A percentile compares a stretch with the other conserved stretches of the same genome.
Conservation (phyloP, 1,140 invertebrate species). For the Temnothorax curvispinosus region DNA sequence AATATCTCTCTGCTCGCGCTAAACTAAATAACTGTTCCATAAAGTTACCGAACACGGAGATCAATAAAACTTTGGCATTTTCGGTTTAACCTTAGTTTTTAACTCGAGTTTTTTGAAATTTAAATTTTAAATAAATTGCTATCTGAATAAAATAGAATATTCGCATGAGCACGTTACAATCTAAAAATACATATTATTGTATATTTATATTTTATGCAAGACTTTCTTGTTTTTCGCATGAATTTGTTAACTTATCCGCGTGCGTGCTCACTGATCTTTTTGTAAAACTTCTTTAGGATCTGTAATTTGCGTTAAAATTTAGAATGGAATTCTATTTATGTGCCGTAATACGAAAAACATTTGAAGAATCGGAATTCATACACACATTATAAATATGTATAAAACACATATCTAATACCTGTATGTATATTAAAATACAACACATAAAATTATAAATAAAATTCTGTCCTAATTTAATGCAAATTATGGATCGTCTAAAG, state of each 20-base stretch:
- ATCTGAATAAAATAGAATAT: neutral
- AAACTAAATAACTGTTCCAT: neutral
- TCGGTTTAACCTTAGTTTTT: neutral
- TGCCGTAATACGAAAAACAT: neutral
- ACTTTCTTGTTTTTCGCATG: neutral
- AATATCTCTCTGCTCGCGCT: neutral
- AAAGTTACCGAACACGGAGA: neutral
- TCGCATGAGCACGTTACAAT: neutral
- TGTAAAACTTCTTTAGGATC: neutral
- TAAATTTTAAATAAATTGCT: neutral
- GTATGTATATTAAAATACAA: neutral
- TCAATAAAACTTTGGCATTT: neutral
- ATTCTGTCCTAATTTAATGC: neutral
- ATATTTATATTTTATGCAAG: slow-evolving; percentile 8
- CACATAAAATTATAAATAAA: neutral
- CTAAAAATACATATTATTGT: neutral
- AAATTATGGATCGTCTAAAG: neutral
- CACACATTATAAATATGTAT: neutral
- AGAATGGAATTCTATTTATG: neutral
- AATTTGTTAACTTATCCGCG: neutral
- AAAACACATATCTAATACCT: neutral
- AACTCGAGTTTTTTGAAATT: neutral
- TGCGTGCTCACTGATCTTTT: neutral
- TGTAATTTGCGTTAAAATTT: neutral
- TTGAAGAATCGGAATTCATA: neutral